Base-by-base conservation (phyloP, 2,797 vertebrate genomes). In the Spinibarbus caldwelli region DNA sequence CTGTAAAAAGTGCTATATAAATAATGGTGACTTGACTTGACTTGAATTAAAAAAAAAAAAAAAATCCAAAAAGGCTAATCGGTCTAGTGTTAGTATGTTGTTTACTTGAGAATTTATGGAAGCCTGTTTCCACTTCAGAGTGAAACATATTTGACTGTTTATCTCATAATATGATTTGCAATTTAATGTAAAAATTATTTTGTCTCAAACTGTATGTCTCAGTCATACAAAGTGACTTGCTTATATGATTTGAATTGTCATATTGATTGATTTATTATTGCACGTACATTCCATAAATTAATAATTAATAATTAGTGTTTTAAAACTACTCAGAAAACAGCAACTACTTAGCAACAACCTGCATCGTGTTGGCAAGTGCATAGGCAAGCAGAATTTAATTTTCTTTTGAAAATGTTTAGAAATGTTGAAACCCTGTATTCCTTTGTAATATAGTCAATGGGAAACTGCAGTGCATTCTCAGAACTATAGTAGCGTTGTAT, bases 401-500 rank as follows among this genome's bases (percentile, higher is more conserved):
- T 80, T 47, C 5, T 49, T 36, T 11, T 15, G 78, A 80, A 78
- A 45, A 79, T 34, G 6, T 57, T 47, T 5, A 68, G 34, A 29
- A 31, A 49, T 31, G 23, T 43, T 41, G 76, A 34, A 80, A 66
- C 15, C 34, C n/a, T 14, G 36, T 72, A 19, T 57, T 72, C 17
- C n/a, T 49, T 64, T 70, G n/a, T 54, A 54, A 23, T 81, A 26
- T 54, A 41, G n/a, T 38, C 7, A 79, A n/a, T 66, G 15, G n/a
- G 36, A 29, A 59, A 31, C 68, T 72, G 36, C 57, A 52, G 54
- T 29, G 47, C 68, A 71, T 82, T 59, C 68, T 72, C 38, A 82
- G 68, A 82, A 29, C 26, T 71, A 54, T 5, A 14, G 52, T 45
- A 72, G 68, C 21, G 19, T 23, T 72, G 68, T 85, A 38, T 88